Evolutionary conservation across 2,888 invertebrate genomes (phyloP), one percentile per base, ranked within the genome.

Genomic region (Drosophila niveifrons): DNA sequence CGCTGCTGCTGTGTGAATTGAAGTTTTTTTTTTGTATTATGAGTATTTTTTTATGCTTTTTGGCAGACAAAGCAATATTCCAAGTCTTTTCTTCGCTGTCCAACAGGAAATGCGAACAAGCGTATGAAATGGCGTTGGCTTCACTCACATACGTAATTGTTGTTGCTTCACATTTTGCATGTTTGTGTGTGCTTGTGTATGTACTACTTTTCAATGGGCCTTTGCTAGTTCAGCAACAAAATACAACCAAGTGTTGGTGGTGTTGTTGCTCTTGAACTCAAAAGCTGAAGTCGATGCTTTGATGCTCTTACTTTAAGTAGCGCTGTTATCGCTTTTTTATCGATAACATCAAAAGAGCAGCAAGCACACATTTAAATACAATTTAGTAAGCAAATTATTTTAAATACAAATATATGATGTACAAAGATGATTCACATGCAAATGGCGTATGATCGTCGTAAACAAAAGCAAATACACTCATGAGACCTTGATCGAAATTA

Each of bases 61-160:
- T 72, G 69, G 64, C 83, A 78, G 79, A 83, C 89, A 89, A 87
- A 80, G 88, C 88, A 57, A 65, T 78, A 71, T 78, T 75, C 64
- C 67, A 66, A 50, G 72, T 71, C 58, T 63, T 71, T 76, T 79
- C 72, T 75, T 79, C 63, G 47, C 76, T 68, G 77, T 63, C 72
- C 65, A 78, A 81, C 83, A 89, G 83, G 89, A 83, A 83, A 89
- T 83, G 83, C 85, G 88, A 87, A 72, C 88, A 71, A 81, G 75
- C 75, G 75, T 87, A 75, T 81, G 81, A 75, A 88, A 89, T 88
- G 67, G 78, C 66, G 83, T 88, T 61, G 63, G 68, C 53, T 62
- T 62, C 48, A 55, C 63, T 80, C 58, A 46, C 66, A 69, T 78
- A 58, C 65, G 68, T 67, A 69, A 65, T 70, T 80, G 66, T 64